phyloP scores from a whole-genome alignment of 1,140 invertebrate species.

The Acyrthosiphon pisum region DNA sequence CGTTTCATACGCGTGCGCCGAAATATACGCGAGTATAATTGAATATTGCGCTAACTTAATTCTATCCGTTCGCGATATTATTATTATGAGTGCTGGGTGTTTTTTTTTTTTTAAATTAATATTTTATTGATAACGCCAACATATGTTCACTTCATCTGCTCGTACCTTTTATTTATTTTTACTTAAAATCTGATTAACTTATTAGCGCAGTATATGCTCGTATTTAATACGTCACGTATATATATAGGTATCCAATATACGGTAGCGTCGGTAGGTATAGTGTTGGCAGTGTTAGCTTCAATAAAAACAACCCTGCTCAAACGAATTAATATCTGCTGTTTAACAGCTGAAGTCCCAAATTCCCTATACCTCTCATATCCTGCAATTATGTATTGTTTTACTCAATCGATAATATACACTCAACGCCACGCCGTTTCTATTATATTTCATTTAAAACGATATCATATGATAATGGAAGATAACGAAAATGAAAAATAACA shows the following conservation, averaged over 20 bases:
- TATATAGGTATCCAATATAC: not conserved
- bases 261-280: not conserved
- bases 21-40: not conserved
- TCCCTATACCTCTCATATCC: not conserved
- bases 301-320: not conserved
- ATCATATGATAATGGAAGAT: too few relatives aligned
- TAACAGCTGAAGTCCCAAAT: not conserved
- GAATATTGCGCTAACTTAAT: not conserved
- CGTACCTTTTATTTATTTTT: slow-evolving; percentile 1
- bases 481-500: too few relatives aligned
- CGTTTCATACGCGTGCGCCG: not conserved
- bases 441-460: too few relatives aligned
- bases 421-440: too few relatives aligned
- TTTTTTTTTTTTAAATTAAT: not conserved
- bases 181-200: not conserved
- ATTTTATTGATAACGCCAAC: not conserved
- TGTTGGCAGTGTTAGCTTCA: not conserved
- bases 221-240: not conserved
- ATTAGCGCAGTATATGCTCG: not conserved
- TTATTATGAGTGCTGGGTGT: not conserved
- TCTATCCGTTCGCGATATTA: not conserved
- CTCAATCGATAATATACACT: not conserved
- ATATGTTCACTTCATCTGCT: not conserved
- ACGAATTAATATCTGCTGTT: not conserved
- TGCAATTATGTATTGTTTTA: not conserved